These are phyloP conservation scores for Eublepharis macularius DNA, from an alignment of 2,113 vertebrate species.

Conservation along the genomic window DNA sequence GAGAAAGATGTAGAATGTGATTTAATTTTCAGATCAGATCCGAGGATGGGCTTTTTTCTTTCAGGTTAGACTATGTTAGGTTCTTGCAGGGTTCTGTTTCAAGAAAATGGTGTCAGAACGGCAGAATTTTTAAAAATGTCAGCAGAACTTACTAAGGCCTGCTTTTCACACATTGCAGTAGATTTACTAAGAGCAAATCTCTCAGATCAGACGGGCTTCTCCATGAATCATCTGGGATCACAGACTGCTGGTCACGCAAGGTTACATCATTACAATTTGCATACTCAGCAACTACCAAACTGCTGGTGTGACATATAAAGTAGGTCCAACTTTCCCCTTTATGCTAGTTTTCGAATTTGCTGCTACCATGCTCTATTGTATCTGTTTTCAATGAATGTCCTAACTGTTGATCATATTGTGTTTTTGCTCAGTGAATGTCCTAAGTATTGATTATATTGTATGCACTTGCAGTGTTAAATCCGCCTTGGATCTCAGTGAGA, in stretches of 20 bases:
- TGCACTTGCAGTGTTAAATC: no score
- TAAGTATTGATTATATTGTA: no score
- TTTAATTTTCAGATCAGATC: conserved; percentile 1
- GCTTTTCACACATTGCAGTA: neutral
- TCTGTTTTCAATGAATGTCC: no score
- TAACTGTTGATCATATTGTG: no score
- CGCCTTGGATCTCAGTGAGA: no score
- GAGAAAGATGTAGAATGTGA: neutral
- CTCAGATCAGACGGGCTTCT: neutral
- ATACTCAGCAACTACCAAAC: neutral
- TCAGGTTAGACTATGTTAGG: neutral
- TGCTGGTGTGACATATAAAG: neutral
- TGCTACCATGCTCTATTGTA: no score
- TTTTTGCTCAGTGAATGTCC: no score
- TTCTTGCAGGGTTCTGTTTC: neutral
- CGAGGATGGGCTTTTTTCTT: conserved; percentile 44
- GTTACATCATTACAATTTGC: neutral
- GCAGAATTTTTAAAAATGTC: neutral
- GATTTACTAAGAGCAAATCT: neutral
- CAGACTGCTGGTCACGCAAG: neutral
- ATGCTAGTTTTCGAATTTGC: no score
- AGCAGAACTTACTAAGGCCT: neutral
- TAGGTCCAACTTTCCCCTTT: neutral
- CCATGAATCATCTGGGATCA: no score
- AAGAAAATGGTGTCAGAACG: neutral